Percentiles rank a stretch among this genome's conserved stretches.
These are phyloP conservation scores for Montipora cactus DNA, from an alignment of 64 coral and sea anemone species.

Conservation along the genomic window DNA sequence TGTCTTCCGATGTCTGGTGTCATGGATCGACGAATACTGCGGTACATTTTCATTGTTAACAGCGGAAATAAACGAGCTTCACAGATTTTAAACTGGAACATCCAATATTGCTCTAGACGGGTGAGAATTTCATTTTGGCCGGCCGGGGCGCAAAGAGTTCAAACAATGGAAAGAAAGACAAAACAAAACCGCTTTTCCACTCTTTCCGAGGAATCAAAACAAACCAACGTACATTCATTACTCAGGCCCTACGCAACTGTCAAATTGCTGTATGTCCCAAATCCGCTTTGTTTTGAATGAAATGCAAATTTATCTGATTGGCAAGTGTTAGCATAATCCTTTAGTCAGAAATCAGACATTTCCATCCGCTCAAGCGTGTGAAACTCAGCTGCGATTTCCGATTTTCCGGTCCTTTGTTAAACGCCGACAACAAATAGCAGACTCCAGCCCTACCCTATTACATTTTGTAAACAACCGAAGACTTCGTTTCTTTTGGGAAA, in stretches of 20 bases:
- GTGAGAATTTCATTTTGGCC: background rate
- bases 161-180: background rate
- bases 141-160: background rate
- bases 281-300: background rate
- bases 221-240: background rate
- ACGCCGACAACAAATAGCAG: conserved; percentile 20
- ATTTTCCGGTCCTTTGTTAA: conserved; percentile 59
- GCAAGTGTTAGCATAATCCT: conserved; percentile 45
- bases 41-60: background rate
- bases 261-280: background rate
- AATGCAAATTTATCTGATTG: background rate
- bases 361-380: conserved; percentile 39
- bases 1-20: conserved; percentile 26
- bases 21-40: background rate
- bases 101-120: conserved; percentile 5
- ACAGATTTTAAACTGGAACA: conserved; percentile 31
- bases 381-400: conserved; percentile 60
- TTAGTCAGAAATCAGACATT: conserved; percentile 51
- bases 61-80: conserved; percentile 40
- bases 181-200: conserved; percentile 39
- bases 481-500: background rate
- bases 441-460: conserved; percentile 32
- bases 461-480: conserved; percentile 29
- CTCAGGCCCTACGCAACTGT: conserved; percentile 48
- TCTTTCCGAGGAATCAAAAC: conserved; percentile 6